Percentiles rank a stretch among this genome's conserved stretches.
Evolutionary conservation across 1,140 invertebrate genomes (phyloP).

Genomic region (Musca domestica): DNA sequence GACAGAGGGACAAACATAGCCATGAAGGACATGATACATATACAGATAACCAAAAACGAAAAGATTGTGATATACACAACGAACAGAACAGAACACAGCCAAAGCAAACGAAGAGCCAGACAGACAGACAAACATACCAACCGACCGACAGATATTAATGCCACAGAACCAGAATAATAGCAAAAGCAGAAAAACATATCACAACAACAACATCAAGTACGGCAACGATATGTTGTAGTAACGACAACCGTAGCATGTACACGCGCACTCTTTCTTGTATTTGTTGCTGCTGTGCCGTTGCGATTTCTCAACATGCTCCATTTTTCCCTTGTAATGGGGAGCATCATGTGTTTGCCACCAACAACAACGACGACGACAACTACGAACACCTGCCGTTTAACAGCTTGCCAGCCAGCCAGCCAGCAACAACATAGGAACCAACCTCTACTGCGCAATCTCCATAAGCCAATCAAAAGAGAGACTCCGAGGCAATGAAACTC

Average conservation of each 20-base stretch:
- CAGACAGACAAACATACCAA: no score
- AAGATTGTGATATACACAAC: slow-evolving; percentile 8
- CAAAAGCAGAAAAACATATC: background rate
- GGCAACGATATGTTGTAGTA: background rate
- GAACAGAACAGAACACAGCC: background rate
- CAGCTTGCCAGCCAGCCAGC: background rate
- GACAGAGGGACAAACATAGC: slow-evolving; percentile 3
- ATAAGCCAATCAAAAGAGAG: slow-evolving; percentile 10
- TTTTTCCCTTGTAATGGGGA: slow-evolving; percentile 10
- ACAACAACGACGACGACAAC: background rate
- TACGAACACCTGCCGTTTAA: background rate
- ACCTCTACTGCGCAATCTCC: background rate
- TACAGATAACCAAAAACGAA: background rate
- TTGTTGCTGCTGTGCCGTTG: slow-evolving; percentile 25
- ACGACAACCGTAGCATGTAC: background rate
- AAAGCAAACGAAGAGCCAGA: background rate
- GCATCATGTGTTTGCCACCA: background rate
- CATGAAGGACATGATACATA: slow-evolving; percentile 18
- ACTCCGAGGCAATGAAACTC: background rate
- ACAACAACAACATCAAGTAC: slow-evolving; percentile 5
- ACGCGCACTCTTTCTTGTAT: slow-evolving; percentile 9
- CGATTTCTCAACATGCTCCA: slow-evolving; percentile 12
- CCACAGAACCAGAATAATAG: background rate
- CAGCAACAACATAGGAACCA: no score
- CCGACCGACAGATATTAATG: background rate